A percentile compares a stretch with the other conserved stretches of the same genome.
phyloP scores from a whole-genome alignment of 2,113 vertebrate genomes.

The Hirundichthys speculiger region DNA sequence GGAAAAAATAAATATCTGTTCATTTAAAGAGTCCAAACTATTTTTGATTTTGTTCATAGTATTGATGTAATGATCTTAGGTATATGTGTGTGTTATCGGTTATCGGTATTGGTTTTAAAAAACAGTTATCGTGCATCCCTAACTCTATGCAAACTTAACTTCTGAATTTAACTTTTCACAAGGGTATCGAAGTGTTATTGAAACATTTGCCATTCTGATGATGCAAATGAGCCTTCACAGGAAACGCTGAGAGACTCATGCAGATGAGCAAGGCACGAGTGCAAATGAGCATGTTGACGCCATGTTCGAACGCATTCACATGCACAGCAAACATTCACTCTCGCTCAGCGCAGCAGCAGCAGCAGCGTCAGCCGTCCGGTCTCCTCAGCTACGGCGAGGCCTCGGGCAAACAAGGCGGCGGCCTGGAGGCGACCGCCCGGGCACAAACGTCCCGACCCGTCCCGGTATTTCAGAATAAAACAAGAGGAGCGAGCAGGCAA shows the following conservation, averaged over 20 bases:
- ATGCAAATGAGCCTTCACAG: conserved; percentile 28
- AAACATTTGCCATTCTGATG: conserved; percentile 21
- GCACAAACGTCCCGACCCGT: conserved; percentile 30
- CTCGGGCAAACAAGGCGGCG: conserved; percentile 17
- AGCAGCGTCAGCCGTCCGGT: conserved; percentile 3
- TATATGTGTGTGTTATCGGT: too few relatives aligned
- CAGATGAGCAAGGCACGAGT: conserved; percentile 54
- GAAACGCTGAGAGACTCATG: conserved; percentile 54
- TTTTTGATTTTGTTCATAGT: too few relatives aligned
- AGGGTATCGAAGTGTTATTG: conserved; percentile 24
- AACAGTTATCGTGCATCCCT: too few relatives aligned
- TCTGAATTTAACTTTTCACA: conserved; percentile 8
- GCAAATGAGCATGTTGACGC: conserved; percentile 54
- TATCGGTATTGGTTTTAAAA: too few relatives aligned
- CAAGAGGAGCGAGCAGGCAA: conserved; percentile 49
- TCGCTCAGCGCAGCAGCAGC: conserved; percentile 18
- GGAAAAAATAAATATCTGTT: too few relatives aligned
- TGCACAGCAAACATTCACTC: conserved; percentile 55
- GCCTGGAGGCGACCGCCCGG: conserved; percentile 8
- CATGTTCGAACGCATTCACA: conserved; percentile 55
- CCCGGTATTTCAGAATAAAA: conserved; percentile 4
- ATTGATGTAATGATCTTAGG: too few relatives aligned
- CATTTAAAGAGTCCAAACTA: too few relatives aligned
- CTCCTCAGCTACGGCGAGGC: conserved; percentile 7
- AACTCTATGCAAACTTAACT: too few relatives aligned